Evolutionary conservation across 35 echinoderm and acorn worm species (phyloP).

Genomic region (Hemicentrotus pulcherrimus): DNA sequence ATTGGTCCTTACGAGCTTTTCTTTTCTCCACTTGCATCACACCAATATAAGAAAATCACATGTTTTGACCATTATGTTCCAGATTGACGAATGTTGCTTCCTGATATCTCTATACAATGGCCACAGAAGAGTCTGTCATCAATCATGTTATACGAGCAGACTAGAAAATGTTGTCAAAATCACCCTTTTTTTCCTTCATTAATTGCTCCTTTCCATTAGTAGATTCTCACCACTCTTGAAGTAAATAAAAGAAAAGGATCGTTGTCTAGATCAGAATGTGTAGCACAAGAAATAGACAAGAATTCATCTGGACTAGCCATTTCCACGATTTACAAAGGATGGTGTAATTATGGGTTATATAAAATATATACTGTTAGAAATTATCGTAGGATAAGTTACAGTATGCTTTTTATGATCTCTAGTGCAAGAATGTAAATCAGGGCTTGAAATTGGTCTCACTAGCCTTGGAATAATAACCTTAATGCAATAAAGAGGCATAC

Average conservation of each 20-base stretch:
- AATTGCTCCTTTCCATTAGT: not conserved
- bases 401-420: not conserved
- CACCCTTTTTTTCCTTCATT: not conserved
- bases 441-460: not conserved
- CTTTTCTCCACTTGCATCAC: no score
- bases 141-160: not conserved
- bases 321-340: not conserved
- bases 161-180: not conserved
- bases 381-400: not conserved
- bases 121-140: not conserved
- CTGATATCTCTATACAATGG: not conserved
- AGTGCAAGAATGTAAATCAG: not conserved
- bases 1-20: not conserved
- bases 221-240: no score
- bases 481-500: not conserved
- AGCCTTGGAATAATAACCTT: not conserved
- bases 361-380: not conserved
- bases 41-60: not conserved
- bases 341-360: not conserved
- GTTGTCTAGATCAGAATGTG: not conserved
- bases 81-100: not conserved
- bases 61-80: no score
- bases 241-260: not conserved
- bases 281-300: not conserved
- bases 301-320: not conserved